These are phyloP conservation scores for Anthopleura xanthogrammica DNA, from an alignment of 92 coral and sea anemone species.

Conservation along the genomic window DNA sequence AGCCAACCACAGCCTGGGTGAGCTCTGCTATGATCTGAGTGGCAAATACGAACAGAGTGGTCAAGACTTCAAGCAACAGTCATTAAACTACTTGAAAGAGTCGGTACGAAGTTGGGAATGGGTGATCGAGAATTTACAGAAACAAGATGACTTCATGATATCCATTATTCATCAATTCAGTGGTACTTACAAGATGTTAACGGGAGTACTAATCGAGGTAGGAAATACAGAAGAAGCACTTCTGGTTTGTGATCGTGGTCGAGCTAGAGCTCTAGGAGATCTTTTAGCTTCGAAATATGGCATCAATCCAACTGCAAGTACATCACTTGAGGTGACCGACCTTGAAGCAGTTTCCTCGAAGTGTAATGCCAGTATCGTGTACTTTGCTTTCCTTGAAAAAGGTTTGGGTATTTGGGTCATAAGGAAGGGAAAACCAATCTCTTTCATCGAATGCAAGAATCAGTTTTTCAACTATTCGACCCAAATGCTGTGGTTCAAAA, in stretches of 20 bases:
- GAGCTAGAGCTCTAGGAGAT: background rate
- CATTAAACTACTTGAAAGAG: slow-evolving; percentile 6
- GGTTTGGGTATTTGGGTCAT: background rate
- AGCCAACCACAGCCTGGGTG: background rate
- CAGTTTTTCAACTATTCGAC: background rate
- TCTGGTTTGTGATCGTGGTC: slow-evolving; percentile 12
- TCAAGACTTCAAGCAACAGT: background rate
- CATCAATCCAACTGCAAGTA: background rate
- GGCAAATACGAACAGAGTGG: background rate
- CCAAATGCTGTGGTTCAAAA: background rate
- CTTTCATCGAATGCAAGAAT: background rate
- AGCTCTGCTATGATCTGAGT: slow-evolving; percentile 6
- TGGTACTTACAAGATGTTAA: slow-evolving; percentile 7
- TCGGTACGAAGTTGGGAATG: slow-evolving; percentile 19
- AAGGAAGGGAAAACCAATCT: background rate
- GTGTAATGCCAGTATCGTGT: background rate
- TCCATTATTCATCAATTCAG: slow-evolving; percentile 24
- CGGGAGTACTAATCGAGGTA: background rate
- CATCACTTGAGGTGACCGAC: background rate
- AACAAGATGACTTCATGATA: slow-evolving; percentile 21
- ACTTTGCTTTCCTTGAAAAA: background rate
- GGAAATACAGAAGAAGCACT: background rate
- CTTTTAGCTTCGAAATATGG: slow-evolving; percentile 3
- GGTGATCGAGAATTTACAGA: slow-evolving; percentile 17
- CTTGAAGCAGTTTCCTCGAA: background rate